Conservation (phyloP, 1,140 invertebrate genomes). For the Planococcus citri region DNA sequence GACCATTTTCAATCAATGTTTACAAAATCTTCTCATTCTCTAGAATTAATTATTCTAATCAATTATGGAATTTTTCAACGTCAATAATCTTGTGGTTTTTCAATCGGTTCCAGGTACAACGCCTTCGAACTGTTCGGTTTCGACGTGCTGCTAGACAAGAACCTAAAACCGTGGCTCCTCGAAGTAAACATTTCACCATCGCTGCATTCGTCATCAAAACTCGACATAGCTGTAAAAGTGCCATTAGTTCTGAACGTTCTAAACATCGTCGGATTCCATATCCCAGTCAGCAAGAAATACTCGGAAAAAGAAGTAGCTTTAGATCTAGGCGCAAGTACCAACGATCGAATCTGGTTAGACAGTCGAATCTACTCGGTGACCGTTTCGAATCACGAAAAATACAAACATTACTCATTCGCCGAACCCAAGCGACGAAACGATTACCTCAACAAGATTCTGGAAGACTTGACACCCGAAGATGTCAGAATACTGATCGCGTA, state of each 20-base stretch:
- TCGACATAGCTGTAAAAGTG: slow-evolving; percentile 87
- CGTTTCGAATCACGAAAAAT: neutral
- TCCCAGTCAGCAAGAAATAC: slow-evolving; percentile 38
- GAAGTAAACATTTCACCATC: slow-evolving; percentile 95
- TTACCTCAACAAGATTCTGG: slow-evolving; percentile 58
- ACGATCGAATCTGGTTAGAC: neutral
- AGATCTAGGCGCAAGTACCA: neutral
- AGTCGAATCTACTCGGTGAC: neutral
- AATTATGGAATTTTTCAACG: too few species aligned
- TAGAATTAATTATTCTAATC: too few species aligned
- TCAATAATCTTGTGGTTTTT: too few species aligned
- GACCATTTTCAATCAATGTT: too few species aligned
- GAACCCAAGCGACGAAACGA: neutral
- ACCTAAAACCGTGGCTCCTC: slow-evolving; percentile 84
- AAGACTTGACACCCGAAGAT: slow-evolving; percentile 75
- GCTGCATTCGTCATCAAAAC: slow-evolving; percentile 76
- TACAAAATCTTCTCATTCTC: too few species aligned
- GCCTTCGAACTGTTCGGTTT: slow-evolving; percentile 73
- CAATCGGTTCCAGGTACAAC: slow-evolving; percentile 51
- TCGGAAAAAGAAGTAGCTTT: neutral
- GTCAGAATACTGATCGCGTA: slow-evolving; percentile 68
- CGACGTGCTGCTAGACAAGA: slow-evolving; percentile 65
- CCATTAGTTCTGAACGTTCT: slow-evolving; percentile 78
- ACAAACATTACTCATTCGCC: neutral
- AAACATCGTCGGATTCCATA: slow-evolving; percentile 80